Evolutionary conservation across 2,888 invertebrate species (phyloP).

Genomic region (Andrena minutula): DNA sequence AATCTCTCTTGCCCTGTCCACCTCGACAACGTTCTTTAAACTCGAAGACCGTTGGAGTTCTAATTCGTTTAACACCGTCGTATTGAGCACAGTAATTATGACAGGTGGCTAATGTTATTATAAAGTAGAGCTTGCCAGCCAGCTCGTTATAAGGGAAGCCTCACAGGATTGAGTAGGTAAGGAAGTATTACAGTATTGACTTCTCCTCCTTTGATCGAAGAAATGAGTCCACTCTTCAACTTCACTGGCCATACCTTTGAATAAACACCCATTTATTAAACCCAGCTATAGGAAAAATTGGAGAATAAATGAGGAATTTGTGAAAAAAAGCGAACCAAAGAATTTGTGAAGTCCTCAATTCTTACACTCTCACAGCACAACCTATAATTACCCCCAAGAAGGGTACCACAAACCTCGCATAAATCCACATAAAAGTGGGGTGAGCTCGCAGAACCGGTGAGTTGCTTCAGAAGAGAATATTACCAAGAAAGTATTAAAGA

Average conservation of each 20-base stretch:
- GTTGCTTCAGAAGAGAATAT: background rate
- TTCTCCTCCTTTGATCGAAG: background rate
- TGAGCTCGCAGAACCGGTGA: background rate
- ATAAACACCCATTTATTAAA: no score
- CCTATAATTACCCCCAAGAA: no score
- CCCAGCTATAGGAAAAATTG: no score
- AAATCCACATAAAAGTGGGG: no score
- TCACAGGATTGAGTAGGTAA: conserved; percentile 13
- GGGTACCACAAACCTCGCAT: no score
- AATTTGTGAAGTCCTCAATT: no score
- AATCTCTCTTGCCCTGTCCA: background rate
- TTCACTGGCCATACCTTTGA: no score
- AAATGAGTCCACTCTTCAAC: no score
- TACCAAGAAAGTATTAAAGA: background rate
- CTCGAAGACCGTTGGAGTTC: background rate
- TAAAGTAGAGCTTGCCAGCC: conserved; percentile 43
- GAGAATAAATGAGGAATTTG: no score
- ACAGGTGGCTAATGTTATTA: conserved; percentile 63
- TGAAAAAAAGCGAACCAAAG: no score
- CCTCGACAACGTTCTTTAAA: conserved; percentile 19
- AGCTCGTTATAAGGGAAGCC: conserved; percentile 41
- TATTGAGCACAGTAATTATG: conserved; percentile 49
- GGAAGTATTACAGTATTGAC: conserved; percentile 24
- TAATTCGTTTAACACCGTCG: conserved; percentile 41
- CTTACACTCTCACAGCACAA: no score